Conservation (phyloP, 2,113 vertebrate genomes). For the Phaethornis superciliosus region DNA sequence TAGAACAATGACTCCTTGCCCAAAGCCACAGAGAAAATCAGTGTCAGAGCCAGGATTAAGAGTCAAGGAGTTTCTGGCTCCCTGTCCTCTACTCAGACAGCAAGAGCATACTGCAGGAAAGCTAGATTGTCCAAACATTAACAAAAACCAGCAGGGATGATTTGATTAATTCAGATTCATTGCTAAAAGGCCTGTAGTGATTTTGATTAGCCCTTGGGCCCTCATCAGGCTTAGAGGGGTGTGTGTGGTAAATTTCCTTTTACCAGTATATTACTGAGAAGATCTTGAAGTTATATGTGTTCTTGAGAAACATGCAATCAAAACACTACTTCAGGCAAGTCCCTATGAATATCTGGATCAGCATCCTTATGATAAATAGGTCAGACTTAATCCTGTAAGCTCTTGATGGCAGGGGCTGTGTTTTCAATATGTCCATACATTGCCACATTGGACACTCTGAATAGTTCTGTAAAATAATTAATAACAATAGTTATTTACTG, state of each 20-base stretch:
- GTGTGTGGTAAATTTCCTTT: slow-evolving; percentile 40
- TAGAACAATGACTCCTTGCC: slow-evolving; percentile 63
- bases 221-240: slow-evolving; percentile 28
- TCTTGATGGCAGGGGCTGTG: background rate
- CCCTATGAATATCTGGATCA: background rate
- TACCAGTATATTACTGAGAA: slow-evolving; percentile 6
- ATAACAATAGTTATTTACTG: background rate
- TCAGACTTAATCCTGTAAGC: background rate
- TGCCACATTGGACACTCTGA: background rate
- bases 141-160: slow-evolving; percentile 63
- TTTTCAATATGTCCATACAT: background rate
- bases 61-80: slow-evolving; percentile 35
- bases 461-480: background rate
- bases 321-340: background rate
- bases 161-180: slow-evolving; percentile 57
- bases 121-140: slow-evolving; percentile 64
- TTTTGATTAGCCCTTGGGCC: slow-evolving; percentile 60
- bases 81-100: background rate
- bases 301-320: slow-evolving; percentile 24
- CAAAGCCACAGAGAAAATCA: slow-evolving; percentile 48
- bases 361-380: background rate
- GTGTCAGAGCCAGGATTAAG: slow-evolving; percentile 48
- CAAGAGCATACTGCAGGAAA: slow-evolving; percentile 50
- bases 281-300: background rate
- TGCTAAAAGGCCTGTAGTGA: slow-evolving; percentile 60